Percentiles rank a stretch among this genome's conserved stretches.
phyloP scores from a whole-genome alignment of 2,888 invertebrate species.

The Galerucella calmariensis region DNA sequence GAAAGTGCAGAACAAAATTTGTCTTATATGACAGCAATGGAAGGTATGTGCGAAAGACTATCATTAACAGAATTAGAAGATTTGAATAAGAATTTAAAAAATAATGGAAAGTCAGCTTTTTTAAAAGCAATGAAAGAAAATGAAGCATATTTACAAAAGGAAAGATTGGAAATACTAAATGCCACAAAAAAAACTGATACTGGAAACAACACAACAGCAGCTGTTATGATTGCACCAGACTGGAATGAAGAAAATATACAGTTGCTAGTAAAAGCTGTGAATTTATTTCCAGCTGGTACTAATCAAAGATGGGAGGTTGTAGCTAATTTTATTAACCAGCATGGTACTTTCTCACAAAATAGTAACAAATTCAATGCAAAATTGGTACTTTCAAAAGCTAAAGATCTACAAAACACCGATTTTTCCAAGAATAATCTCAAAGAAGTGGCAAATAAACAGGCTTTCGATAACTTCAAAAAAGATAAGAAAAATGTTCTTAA shows the following conservation, averaged over 20 bases:
- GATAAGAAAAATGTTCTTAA: constrained; percentile 77
- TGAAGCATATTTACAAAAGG: constrained; percentile 81
- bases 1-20: constrained; percentile 78
- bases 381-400: constrained; percentile 94
- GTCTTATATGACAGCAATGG: constrained; percentile 89
- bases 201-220: constrained; percentile 64
- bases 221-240: constrained; percentile 67
- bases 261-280: constrained; percentile 94
- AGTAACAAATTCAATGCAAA: constrained; percentile 80
- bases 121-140: constrained; percentile 75
- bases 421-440: constrained; percentile 86
- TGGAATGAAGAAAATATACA: constrained; percentile 92
- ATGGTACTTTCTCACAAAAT: constrained; percentile 71
- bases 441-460: constrained; percentile 90
- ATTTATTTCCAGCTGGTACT: constrained; percentile 97
- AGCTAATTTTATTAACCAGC: constrained; percentile 94
- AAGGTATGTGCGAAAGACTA: constrained; percentile 88
- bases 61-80: constrained; percentile 78
- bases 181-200: constrained; percentile 65
- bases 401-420: constrained; percentile 90
- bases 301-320: constrained; percentile 87
- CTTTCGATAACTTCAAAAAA: constrained; percentile 91
- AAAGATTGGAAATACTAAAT: constrained; percentile 73
- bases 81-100: constrained; percentile 77
- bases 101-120: constrained; percentile 75